phyloP scores from a whole-genome alignment of 2,888 invertebrate species.

The Scaptomyza tumidula region DNA sequence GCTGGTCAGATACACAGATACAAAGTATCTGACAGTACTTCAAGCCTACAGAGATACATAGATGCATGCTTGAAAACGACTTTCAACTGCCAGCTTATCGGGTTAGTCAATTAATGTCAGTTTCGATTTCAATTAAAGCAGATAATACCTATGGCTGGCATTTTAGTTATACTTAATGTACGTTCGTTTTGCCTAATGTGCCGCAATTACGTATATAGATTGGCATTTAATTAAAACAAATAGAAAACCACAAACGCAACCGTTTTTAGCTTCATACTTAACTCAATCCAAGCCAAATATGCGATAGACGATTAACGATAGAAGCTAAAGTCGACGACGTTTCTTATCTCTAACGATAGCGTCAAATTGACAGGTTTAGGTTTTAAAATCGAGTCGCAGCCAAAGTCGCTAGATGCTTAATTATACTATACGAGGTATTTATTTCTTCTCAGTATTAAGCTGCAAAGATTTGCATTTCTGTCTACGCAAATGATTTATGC shows the following conservation, averaged over 20 bases:
- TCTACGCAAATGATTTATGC: conserved; percentile 72
- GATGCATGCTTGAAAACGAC: conserved; percentile 43
- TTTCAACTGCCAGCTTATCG: conserved; percentile 57
- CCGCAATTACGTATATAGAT: conserved; percentile 71
- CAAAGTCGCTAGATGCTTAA: conserved; percentile 25
- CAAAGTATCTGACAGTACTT: conserved; percentile 9
- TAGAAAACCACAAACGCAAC: conserved; percentile 31
- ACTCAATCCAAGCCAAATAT: neutral
- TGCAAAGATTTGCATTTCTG: conserved; percentile 76
- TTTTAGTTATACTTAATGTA: conserved; percentile 42
- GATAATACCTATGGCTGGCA: conserved; percentile 63
- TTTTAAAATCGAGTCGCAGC: conserved; percentile 45
- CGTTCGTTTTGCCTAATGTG: conserved; percentile 59
- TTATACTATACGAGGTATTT: conserved; percentile 41
- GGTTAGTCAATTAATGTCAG: conserved; percentile 73
- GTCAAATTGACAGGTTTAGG: conserved; percentile 74
- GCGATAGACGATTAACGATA: conserved; percentile 38
- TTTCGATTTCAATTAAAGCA: conserved; percentile 66
- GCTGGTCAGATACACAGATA: conserved; percentile 9
- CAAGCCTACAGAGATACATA: conserved; percentile 12
- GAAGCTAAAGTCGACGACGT: conserved; percentile 31
- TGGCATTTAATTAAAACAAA: conserved; percentile 78
- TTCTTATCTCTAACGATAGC: conserved; percentile 67
- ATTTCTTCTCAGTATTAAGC: conserved; percentile 66
- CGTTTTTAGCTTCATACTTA: conserved; percentile 17